These are phyloP conservation scores for Gallinago paraguaiae DNA, from an alignment of 2,113 vertebrate species.

Conservation along the genomic window DNA sequence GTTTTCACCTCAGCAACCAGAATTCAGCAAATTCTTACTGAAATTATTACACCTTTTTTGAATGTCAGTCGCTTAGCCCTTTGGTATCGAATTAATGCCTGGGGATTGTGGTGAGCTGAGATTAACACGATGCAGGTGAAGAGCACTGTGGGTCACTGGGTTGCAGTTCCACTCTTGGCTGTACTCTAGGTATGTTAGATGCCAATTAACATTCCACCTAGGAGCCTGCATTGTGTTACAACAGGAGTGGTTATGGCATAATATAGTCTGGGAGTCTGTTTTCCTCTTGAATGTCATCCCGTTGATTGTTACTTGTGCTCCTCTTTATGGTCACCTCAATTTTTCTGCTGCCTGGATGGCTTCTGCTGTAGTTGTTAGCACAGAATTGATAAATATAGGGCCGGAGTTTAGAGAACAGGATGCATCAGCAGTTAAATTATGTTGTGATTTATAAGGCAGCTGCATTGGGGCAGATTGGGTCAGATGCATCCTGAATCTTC, in stretches of 20 bases:
- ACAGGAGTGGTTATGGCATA: fast-evolving
- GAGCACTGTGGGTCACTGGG: neutral
- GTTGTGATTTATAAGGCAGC: too few relatives aligned
- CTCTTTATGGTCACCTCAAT: neutral
- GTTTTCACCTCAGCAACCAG: neutral
- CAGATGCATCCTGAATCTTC: neutral
- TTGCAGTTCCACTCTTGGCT: neutral
- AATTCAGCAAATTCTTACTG: neutral
- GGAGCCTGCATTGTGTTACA: neutral
- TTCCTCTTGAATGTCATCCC: neutral
- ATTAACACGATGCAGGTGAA: neutral
- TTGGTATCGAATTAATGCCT: neutral
- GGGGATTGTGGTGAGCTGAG: neutral
- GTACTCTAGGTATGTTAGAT: too few relatives aligned
- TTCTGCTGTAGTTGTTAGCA: neutral
- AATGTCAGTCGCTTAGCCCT: neutral
- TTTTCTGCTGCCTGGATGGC: neutral
- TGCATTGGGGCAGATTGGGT: neutral
- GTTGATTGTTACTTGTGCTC: fast-evolving
- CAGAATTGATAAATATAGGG: fast-evolving
- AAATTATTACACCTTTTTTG: neutral
- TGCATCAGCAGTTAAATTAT: neutral
- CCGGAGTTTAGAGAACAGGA: neutral
- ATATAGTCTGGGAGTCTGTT: neutral
- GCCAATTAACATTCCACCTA: neutral